Base-by-base conservation (phyloP, 2,888 invertebrate genomes). In the Orthosia cruda region DNA sequence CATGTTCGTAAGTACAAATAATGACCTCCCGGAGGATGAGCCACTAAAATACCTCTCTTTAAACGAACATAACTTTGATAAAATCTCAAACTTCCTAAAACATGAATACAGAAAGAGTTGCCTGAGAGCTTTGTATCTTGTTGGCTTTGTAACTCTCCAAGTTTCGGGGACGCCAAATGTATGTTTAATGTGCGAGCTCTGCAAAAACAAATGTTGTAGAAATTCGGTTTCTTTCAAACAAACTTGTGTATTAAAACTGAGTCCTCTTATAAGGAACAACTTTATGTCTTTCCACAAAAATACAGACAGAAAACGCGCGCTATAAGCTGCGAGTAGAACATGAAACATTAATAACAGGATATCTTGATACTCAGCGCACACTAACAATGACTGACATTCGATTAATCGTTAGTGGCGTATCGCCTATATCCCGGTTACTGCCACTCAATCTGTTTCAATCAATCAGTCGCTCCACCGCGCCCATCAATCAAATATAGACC, bases 71-170 rank as follows among this genome's bases (percentile, higher is more conserved):
- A 70, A 85, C 86, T 81, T 70, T 49, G 45, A 47, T 68, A 67
- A 76, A 81, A 66, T 64, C 40, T 59, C 15, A 59, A 81, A 85
- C 58, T 82, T 77, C 55, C 47, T 71, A 57, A 75, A 68, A 81
- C 71, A 71, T 66, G 68, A 85, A 85, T 55, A 65, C 76, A 61
- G 63, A 77, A 82, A 85, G 71, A 77, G 62, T 85, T 77, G 59
- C 26, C 63, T 50, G 52, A 84, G 61, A 84, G 68, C 81, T 81
- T 69, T 58, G 54, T 47, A 65, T 80, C 67, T 84, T 59, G 61
- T 73, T 68, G 67, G 65, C 55, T 80, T n/a, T n/a, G n/a, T n/a
- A n/a, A n/a, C n/a, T 68, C 23, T 59, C 13, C 49, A 26, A 50
- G 20, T 45, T 58, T 18, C 7, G 12, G 47, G 58, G 52, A 75